Base-by-base conservation (phyloP, 2,888 invertebrate species). In the Hirtodrosophila trivittata region DNA sequence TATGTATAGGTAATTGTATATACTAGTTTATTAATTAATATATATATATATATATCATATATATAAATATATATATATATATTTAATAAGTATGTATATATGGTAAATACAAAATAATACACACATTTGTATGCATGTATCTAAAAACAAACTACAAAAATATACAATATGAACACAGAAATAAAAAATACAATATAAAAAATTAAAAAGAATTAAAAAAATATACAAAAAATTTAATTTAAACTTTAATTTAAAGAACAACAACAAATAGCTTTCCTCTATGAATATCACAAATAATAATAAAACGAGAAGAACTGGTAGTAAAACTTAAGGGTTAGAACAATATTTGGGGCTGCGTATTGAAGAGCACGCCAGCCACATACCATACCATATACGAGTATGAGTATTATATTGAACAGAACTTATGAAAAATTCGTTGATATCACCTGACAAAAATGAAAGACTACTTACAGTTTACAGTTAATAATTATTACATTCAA, bases 391-490 rank as follows among this genome's bases (percentile, higher is more conserved):
- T 21, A 21, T 21, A 21, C 41, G 28, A n/a, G 14, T 38, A 52
- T 49, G 18, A 14, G 21, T 16, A 13, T 37, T 37, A 4, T 21
- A 41, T 54, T 56, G n/a, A 38, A 35, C 47, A 67, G 56, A 72
- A 83, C 58, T 72, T 69, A 68, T 42, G 63, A 73, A 81, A 86
- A 85, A 86, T 86, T 86, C 84, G 87, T 87, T 87, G 86, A 87
- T 85, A 85, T 85, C 85, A 85, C 87, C 78, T 83, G 81, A 84
- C 66, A 81, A 71, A 83, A 83, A 83, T 74, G 63, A 75, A 86
- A 37, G 57, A 77, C 66, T 75, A 86, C 68, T 72, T 82, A 77
- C 67, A 66, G 55, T 65, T 57, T 32, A 59, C 50, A 67, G 56
- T 56, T 35, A 28, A 9, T 28, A 7, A 28, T 43, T 49, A 38